Conservation (phyloP, 1,140 invertebrate genomes). For the Lamellibrachia luymesi region DNA sequence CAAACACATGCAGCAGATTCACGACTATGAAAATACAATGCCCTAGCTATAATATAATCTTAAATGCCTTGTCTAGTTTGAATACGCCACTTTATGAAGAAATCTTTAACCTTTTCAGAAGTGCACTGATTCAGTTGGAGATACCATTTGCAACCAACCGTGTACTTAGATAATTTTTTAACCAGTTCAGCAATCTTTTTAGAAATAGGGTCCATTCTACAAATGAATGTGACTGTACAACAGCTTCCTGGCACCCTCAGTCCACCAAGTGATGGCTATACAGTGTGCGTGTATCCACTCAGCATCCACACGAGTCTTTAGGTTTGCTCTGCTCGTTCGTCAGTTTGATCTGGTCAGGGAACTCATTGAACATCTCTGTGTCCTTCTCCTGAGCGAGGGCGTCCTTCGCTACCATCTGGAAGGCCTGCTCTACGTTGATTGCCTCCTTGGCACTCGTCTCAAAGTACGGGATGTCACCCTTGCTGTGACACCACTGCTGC, state of each 20-base stretch:
- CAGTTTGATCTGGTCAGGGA: constrained; percentile 89
- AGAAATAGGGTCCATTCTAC: not conserved
- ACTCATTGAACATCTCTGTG: constrained; percentile 93
- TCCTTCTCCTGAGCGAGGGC: constrained; percentile 85
- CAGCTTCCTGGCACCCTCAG: not conserved
- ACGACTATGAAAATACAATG: not conserved
- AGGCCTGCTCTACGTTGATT: constrained; percentile 96
- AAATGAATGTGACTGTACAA: not conserved
- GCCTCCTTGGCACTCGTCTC: constrained; percentile 98
- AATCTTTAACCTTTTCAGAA: not conserved
- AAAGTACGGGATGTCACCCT: constrained; percentile 98
- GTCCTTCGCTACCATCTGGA: constrained; percentile 96
- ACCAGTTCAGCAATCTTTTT: not conserved
- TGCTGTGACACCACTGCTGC: constrained; percentile 97
- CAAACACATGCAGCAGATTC: not conserved
- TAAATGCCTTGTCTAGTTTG: not conserved
- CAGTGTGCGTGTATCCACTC: not conserved
- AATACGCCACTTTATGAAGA: not conserved
- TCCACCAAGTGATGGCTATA: not conserved
- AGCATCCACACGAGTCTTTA: constrained; percentile 22
- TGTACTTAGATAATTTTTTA: not conserved
- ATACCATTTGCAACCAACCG: not conserved
- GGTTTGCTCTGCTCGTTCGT: constrained; percentile 54
- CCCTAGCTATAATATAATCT: not conserved
- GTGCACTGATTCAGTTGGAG: not conserved